Evolutionary conservation across 2,113 vertebrate genomes (phyloP).

Genomic region (Rostratula benghalensis): DNA sequence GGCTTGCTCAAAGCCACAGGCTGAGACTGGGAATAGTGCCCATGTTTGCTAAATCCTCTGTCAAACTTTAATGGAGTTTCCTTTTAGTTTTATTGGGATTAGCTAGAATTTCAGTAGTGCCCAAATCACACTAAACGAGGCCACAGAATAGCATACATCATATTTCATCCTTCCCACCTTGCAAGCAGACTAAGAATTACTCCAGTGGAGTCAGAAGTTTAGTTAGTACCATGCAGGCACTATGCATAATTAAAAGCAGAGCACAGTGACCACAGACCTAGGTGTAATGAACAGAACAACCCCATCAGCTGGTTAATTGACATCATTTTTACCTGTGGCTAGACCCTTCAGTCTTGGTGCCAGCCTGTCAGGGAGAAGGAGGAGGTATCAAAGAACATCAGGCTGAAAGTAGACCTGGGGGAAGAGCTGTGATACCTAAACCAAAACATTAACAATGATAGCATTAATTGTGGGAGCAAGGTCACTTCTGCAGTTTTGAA

Average conservation of each 20-base stretch:
- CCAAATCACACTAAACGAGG: background rate
- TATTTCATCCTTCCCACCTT: background rate
- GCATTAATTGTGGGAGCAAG: background rate
- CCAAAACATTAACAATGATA: background rate
- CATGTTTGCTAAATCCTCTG: background rate
- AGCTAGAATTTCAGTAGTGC: background rate
- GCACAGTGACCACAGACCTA: background rate
- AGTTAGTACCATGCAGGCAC: background rate
- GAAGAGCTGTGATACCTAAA: background rate
- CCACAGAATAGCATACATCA: background rate
- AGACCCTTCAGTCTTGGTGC: background rate
- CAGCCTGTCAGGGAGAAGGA: background rate
- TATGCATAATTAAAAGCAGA: background rate
- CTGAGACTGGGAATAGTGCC: background rate
- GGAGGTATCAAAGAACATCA: background rate
- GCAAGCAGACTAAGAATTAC: background rate
- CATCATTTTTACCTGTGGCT: background rate
- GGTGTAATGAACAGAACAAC: background rate
- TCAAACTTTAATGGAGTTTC: background rate
- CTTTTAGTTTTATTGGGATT: background rate
- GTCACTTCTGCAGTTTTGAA: background rate
- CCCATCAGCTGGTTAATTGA: background rate
- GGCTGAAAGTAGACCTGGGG: background rate
- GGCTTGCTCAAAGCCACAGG: background rate
- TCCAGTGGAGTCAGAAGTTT: background rate